These are phyloP conservation scores for Dasypus novemcinctus DNA, from an alignment of 2,113 vertebrate species.

Conservation along the genomic window DNA sequence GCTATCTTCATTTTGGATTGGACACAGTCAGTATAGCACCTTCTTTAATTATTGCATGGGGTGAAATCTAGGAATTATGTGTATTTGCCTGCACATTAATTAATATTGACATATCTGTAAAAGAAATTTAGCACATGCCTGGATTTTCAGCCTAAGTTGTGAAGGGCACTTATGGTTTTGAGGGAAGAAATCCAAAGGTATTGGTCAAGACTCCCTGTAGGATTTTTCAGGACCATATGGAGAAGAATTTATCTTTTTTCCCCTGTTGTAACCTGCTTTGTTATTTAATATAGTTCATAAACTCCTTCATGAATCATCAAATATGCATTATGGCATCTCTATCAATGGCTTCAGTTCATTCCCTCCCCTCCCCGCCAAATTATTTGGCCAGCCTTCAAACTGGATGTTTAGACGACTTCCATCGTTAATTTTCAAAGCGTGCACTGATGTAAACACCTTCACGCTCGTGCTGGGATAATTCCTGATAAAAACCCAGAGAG, in stretches of 20 bases:
- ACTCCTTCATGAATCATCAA: too few species aligned
- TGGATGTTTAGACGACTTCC: too few species aligned
- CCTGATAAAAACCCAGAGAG: too few species aligned
- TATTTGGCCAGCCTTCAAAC: too few species aligned
- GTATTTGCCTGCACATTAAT: background rate
- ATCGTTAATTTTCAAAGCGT: too few species aligned
- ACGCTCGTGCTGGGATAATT: too few species aligned
- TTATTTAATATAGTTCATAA: too few species aligned
- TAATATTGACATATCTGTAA: slow-evolving; percentile 34
- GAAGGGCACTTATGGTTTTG: background rate
- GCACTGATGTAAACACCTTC: too few species aligned
- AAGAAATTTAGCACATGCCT: background rate
- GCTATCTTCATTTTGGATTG: background rate
- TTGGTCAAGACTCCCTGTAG: background rate
- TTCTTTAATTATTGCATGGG: background rate
- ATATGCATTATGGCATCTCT: too few species aligned
- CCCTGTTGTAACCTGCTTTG: too few species aligned
- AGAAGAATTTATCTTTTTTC: background rate
- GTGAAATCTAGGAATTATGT: background rate
- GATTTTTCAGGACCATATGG: background rate
- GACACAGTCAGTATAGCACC: background rate
- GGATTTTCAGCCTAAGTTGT: background rate
- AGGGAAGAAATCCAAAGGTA: background rate
- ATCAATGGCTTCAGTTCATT: too few species aligned
- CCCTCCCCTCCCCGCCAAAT: too few species aligned